These are phyloP conservation scores for Rhagoletis pomonella DNA, from an alignment of 1,140 invertebrate species.

Conservation along the genomic window DNA sequence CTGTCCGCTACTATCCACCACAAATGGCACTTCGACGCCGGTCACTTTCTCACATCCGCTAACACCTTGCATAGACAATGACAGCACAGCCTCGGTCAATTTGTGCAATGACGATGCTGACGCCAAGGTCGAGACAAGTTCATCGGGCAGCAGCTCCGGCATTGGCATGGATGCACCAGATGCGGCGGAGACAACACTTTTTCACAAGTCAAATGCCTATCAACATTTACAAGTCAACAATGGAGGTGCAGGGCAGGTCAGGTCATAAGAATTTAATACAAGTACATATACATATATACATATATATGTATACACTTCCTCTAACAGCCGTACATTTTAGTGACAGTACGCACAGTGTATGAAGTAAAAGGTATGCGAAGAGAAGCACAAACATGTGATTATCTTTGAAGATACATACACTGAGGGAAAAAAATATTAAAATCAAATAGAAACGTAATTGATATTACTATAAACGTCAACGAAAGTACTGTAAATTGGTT, in stretches of 20 bases:
- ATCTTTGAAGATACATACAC: background rate
- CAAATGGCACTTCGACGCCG: constrained; percentile 73
- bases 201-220: constrained; percentile 74
- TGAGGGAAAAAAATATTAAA: too few relatives aligned
- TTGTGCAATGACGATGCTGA: constrained; percentile 61
- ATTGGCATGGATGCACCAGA: constrained; percentile 70
- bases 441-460: too few relatives aligned
- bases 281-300: constrained; percentile 10
- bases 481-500: too few relatives aligned
- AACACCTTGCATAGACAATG: constrained; percentile 67
- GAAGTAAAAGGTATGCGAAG: background rate
- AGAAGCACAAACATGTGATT: background rate
- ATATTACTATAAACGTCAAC: too few relatives aligned
- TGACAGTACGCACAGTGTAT: background rate
- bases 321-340: background rate
- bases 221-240: constrained; percentile 75
- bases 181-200: constrained; percentile 74
- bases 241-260: constrained; percentile 66
- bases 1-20: constrained; percentile 75
- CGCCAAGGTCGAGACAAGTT: constrained; percentile 65
- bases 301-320: background rate
- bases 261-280: background rate
- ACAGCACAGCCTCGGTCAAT: constrained; percentile 69
- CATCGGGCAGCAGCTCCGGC: constrained; percentile 74
- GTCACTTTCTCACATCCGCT: constrained; percentile 75